Evolutionary conservation across 2,888 invertebrate genomes (phyloP).

Genomic region (Harmothoe impar): DNA sequence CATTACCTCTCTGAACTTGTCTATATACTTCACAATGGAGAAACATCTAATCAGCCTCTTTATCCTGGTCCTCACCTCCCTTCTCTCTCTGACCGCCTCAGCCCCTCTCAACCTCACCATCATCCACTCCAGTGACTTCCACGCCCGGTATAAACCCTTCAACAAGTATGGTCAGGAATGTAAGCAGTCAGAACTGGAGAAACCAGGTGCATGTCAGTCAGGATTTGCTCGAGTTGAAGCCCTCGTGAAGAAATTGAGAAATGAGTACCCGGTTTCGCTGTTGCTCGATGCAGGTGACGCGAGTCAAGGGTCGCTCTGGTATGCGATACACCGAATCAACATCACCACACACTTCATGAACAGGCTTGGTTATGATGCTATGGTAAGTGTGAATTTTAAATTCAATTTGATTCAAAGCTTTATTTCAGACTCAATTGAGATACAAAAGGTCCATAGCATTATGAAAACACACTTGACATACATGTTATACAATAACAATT

Average conservation of each 20-base stretch:
- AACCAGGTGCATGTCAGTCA: slow-evolving; percentile 89
- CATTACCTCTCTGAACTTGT: too few species aligned
- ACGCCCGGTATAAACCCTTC: slow-evolving; percentile 88
- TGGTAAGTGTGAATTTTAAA: slow-evolving; percentile 83
- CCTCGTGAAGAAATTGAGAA: slow-evolving; percentile 75
- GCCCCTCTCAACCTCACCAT: slow-evolving; percentile 87
- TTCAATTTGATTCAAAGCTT: too few species aligned
- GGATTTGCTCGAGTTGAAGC: slow-evolving; percentile 89
- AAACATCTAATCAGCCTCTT: too few species aligned
- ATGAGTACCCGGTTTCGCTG: slow-evolving; percentile 85
- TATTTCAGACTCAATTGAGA: too few species aligned
- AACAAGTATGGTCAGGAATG: too few species aligned
- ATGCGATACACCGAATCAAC: slow-evolving; percentile 91
- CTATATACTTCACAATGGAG: too few species aligned
- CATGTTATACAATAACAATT: too few species aligned
- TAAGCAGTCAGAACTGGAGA: too few species aligned
- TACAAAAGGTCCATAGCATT: too few species aligned
- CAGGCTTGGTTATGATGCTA: slow-evolving; percentile 91
- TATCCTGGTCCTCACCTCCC: neutral
- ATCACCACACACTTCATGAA: slow-evolving; percentile 92
- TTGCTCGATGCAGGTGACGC: slow-evolving; percentile 97
- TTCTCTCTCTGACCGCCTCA: neutral
- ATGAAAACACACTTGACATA: too few species aligned
- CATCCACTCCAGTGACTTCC: slow-evolving; percentile 96
- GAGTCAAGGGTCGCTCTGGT: slow-evolving; percentile 95